phyloP scores from a whole-genome alignment of 2,797 vertebrate species.

The Oophaga sylvatica region DNA sequence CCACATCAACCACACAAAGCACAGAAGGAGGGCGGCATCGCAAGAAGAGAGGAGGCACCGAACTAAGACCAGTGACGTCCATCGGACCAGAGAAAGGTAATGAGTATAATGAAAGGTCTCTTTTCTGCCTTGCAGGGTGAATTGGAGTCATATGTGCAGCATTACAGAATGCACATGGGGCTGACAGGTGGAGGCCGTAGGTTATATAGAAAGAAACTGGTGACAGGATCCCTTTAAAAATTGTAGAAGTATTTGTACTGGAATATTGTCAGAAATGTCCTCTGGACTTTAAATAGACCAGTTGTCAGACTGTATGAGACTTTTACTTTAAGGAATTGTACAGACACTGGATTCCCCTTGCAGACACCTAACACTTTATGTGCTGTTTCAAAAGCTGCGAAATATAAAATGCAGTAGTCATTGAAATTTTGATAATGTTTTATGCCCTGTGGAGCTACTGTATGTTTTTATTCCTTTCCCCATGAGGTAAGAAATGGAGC shows the following conservation, averaged over 20 bases:
- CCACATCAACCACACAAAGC: too few relatives aligned
- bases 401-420: conserved; percentile 68
- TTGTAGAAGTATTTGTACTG: neutral
- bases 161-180: too few relatives aligned
- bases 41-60: too few relatives aligned
- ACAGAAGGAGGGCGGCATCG: too few relatives aligned
- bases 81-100: too few relatives aligned
- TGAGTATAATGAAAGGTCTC: too few relatives aligned
- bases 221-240: neutral
- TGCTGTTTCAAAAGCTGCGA: conserved; percentile 51
- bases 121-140: too few relatives aligned
- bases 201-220: too few relatives aligned
- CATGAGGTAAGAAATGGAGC: conserved; percentile 69
- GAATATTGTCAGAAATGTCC: neutral
- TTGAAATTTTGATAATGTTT: conserved; percentile 66
- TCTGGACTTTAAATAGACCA: neutral
- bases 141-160: too few relatives aligned
- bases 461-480: conserved; percentile 70
- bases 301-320: neutral
- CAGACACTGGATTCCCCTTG: conserved; percentile 51
- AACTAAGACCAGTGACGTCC: too few relatives aligned
- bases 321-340: conserved; percentile 49
- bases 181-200: too few relatives aligned
- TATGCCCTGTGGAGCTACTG: conserved; percentile 66
- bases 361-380: conserved; percentile 62